Evolutionary conservation across 2,113 vertebrate genomes (phyloP).

Genomic region (Zonotrichia leucophrys): DNA sequence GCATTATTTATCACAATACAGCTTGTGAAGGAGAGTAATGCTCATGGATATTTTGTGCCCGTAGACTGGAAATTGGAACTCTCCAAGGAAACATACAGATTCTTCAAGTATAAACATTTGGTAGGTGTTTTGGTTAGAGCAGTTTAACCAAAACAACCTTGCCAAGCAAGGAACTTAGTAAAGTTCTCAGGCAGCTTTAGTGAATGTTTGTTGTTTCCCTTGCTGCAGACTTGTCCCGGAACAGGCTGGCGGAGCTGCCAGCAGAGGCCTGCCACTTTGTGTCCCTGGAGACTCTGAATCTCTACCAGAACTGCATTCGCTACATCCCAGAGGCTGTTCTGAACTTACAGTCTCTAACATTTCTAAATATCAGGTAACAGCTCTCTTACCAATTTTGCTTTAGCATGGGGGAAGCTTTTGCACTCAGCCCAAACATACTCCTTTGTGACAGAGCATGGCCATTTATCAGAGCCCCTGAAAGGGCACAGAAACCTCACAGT

Average conservation of each 20-base stretch:
- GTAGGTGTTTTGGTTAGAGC: background rate
- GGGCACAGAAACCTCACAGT: background rate
- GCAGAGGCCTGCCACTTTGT: conserved; percentile 91
- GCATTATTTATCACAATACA: background rate
- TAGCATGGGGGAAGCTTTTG: background rate
- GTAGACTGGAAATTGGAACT: background rate
- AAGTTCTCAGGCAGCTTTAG: background rate
- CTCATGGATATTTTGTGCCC: background rate
- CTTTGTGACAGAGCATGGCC: background rate
- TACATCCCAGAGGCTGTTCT: conserved; percentile 90
- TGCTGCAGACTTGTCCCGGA: conserved; percentile 88
- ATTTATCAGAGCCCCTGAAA: background rate
- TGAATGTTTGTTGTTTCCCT: background rate
- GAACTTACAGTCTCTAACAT: conserved; percentile 92
- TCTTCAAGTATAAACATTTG: background rate
- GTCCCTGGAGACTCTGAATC: conserved; percentile 92
- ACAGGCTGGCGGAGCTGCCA: conserved; percentile 91
- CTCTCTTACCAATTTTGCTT: background rate
- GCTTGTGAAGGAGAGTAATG: background rate
- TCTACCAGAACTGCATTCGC: conserved; percentile 97
- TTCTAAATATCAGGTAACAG: conserved; percentile 94
- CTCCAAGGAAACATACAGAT: background rate
- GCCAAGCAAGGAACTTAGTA: background rate
- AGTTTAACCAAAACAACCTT: background rate
- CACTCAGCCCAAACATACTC: background rate